Conservation (phyloP, 2,113 vertebrate genomes). For the Hirundichthys speculiger region DNA sequence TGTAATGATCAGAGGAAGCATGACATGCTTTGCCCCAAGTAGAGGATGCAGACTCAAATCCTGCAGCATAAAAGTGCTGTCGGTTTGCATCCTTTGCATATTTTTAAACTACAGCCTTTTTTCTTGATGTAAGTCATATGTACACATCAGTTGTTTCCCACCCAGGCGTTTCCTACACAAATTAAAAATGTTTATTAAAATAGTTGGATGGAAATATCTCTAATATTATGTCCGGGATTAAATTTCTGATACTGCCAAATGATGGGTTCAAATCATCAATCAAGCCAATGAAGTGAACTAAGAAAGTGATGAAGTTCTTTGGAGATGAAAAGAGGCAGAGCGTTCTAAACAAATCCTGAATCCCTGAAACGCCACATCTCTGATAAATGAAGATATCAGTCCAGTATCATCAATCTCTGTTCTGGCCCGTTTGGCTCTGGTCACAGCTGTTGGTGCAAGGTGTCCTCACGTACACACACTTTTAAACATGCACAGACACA, state of each 20-base stretch:
- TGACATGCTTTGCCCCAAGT: not conserved
- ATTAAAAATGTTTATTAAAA: not conserved
- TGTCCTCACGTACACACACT: slow-evolving; percentile 40
- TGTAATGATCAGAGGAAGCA: not conserved
- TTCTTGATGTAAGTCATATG: too few species aligned
- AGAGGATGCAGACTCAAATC: slow-evolving; percentile 1
- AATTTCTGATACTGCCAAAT: not conserved
- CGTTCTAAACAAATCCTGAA: slow-evolving; percentile 47
- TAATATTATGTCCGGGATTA: not conserved
- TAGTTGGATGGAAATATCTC: not conserved
- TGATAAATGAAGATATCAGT: slow-evolving; percentile 68
- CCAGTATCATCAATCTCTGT: slow-evolving; percentile 72
- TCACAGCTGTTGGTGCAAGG: slow-evolving; percentile 72
- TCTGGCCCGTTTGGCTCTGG: slow-evolving; percentile 64
- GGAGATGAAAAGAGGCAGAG: slow-evolving; percentile 44
- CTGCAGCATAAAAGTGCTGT: not conserved
- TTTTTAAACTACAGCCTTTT: too few species aligned
- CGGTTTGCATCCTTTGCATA: too few species aligned
- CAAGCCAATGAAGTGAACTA: slow-evolving; percentile 39
- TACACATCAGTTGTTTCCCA: too few species aligned
- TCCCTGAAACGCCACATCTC: slow-evolving; percentile 57
- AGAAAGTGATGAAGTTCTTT: slow-evolving; percentile 35
- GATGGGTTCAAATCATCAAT: slow-evolving; percentile 28
- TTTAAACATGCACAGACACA: slow-evolving; percentile 7
- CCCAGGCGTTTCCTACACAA: too few species aligned